Conservation (phyloP, 2,797 vertebrate species). For the Rhincodon typus region DNA sequence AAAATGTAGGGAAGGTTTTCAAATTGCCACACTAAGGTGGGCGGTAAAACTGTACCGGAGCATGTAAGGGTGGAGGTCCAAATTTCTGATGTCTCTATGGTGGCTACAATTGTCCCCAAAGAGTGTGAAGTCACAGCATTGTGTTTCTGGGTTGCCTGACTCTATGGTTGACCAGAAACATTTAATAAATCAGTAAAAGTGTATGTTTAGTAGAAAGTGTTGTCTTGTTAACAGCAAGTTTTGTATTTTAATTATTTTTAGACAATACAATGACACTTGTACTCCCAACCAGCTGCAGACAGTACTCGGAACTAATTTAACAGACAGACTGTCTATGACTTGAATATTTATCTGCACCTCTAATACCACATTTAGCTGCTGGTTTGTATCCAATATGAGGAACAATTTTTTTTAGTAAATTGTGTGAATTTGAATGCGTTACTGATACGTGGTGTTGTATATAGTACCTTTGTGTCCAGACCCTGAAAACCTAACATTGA, state of each 20-base stretch:
- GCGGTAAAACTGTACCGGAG: background rate
- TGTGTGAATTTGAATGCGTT: background rate
- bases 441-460: background rate
- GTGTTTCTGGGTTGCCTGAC: background rate
- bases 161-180: background rate
- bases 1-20: background rate
- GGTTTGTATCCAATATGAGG: background rate
- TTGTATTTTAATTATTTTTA: background rate
- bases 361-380: background rate
- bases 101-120: background rate
- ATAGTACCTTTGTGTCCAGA: background rate
- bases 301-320: background rate
- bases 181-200: background rate
- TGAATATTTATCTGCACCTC: no score
- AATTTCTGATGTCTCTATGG: background rate
- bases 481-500: background rate
- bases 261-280: background rate
- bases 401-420: background rate
- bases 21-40: background rate
- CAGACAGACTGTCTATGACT: background rate
- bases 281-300: no score
- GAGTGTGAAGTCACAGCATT: no score
- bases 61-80: background rate
- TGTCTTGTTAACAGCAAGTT: background rate
- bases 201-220: background rate